These are phyloP conservation scores for Channa argus DNA, from an alignment of 2,113 vertebrate genomes.

Conservation along the genomic window DNA sequence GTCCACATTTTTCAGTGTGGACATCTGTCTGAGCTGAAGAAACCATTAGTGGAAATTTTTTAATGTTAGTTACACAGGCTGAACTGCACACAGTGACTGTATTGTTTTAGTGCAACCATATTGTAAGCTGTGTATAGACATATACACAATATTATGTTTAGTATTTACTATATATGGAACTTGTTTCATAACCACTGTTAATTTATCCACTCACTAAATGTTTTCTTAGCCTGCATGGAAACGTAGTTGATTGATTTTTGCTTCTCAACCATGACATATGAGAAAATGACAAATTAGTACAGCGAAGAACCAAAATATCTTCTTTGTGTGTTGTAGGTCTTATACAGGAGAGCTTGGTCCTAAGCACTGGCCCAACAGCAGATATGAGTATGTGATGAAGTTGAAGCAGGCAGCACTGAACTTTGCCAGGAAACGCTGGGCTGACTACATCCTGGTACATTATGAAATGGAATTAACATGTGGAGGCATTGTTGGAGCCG, in stretches of 20 bases:
- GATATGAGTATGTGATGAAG: slow-evolving; percentile 94
- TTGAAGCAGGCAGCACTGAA: slow-evolving; percentile 92
- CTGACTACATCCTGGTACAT: slow-evolving; percentile 94
- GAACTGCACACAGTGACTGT: background rate
- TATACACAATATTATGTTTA: background rate
- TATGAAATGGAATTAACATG: background rate
- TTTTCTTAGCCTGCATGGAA: background rate
- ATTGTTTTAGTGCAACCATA: background rate
- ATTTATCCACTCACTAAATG: background rate
- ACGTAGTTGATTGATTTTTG: background rate
- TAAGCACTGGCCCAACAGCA: slow-evolving; percentile 92
- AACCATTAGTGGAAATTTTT: slow-evolving; percentile 13
- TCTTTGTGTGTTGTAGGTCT: slow-evolving; percentile 79
- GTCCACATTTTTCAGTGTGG: slow-evolving; percentile 5
- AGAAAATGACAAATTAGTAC: background rate
- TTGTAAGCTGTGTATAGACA: background rate
- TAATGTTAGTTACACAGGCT: slow-evolving; percentile 2
- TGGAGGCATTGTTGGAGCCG: background rate
- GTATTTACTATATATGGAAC: background rate
- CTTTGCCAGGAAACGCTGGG: slow-evolving; percentile 88
- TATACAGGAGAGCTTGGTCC: slow-evolving; percentile 91
- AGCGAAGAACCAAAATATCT: background rate
- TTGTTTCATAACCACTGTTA: background rate
- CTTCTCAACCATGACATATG: background rate
- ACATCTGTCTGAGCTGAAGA: slow-evolving; percentile 12